These are phyloP conservation scores for Tauraco hartlaubi DNA, from an alignment of 2,797 vertebrate species.

Conservation along the genomic window DNA sequence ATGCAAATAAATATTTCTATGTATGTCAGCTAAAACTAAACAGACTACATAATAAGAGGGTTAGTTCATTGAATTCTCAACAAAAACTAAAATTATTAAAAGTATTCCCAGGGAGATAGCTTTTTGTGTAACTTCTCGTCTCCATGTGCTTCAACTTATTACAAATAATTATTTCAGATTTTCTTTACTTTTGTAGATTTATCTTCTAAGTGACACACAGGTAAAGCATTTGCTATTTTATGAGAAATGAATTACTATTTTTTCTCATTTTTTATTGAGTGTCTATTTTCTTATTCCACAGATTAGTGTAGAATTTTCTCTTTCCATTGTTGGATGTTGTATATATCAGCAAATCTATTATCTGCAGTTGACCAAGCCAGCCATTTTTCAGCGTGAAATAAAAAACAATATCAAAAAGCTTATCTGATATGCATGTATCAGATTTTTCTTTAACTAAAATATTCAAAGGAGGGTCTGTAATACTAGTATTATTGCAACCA, in stretches of 20 bases:
- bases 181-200: neutral
- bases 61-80: neutral
- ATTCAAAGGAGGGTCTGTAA: conserved; percentile 3
- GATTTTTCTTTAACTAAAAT: conserved; percentile 39
- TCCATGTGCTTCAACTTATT: neutral
- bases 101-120: neutral
- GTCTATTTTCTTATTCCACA: neutral
- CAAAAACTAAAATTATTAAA: neutral
- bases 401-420: neutral
- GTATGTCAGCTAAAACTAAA: neutral
- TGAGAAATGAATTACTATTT: neutral
- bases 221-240: neutral
- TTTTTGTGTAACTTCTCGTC: neutral
- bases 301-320: neutral
- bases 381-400: neutral
- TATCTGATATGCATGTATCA: neutral
- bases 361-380: neutral
- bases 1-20: neutral
- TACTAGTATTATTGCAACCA: neutral
- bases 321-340: neutral
- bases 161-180: neutral
- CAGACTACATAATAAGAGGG: neutral
- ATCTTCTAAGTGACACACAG: neutral
- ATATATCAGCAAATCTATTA: neutral
- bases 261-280: neutral